These are phyloP conservation scores for Manacus vitellinus DNA, from an alignment of 2,113 vertebrate species.

Conservation along the genomic window DNA sequence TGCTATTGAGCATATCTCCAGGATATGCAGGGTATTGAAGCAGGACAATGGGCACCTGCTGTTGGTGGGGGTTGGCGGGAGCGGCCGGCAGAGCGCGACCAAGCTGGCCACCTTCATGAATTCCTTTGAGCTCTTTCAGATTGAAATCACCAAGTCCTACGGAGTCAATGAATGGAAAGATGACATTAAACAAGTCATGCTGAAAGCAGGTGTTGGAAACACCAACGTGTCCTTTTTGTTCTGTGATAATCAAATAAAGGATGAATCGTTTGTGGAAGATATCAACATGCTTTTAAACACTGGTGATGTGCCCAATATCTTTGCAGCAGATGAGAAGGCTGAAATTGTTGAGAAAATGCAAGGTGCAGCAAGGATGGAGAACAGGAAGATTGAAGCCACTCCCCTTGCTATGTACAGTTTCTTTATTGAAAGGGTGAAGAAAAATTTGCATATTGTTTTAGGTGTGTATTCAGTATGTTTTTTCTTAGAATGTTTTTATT, in stretches of 20 bases:
- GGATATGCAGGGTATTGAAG: slow-evolving; percentile 90
- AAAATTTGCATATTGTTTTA: slow-evolving; percentile 90
- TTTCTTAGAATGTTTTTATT: not conserved
- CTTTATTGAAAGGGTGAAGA: slow-evolving; percentile 89
- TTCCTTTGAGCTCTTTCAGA: slow-evolving; percentile 84
- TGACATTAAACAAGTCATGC: slow-evolving; percentile 87
- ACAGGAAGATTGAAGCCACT: slow-evolving; percentile 82
- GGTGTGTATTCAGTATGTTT: slow-evolving; percentile 63
- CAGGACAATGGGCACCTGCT: slow-evolving; percentile 89
- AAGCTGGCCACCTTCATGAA: slow-evolving; percentile 89
- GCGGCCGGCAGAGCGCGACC: slow-evolving; percentile 86
- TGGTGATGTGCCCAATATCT: slow-evolving; percentile 90
- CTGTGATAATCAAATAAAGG: slow-evolving; percentile 88
- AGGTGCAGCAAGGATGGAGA: slow-evolving; percentile 76
- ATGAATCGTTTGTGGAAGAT: slow-evolving; percentile 89
- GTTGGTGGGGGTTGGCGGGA: slow-evolving; percentile 88
- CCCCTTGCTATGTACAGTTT: slow-evolving; percentile 89
- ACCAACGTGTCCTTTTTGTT: slow-evolving; percentile 85
- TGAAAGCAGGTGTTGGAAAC: slow-evolving; percentile 80
- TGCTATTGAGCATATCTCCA: slow-evolving; percentile 91
- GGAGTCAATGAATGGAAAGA: slow-evolving; percentile 84
- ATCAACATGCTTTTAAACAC: slow-evolving; percentile 92
- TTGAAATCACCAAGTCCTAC: slow-evolving; percentile 89
- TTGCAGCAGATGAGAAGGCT: slow-evolving; percentile 87
- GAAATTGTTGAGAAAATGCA: slow-evolving; percentile 91